phyloP scores from a whole-genome alignment of 2,113 vertebrate species.

The Urocolius indicus region DNA sequence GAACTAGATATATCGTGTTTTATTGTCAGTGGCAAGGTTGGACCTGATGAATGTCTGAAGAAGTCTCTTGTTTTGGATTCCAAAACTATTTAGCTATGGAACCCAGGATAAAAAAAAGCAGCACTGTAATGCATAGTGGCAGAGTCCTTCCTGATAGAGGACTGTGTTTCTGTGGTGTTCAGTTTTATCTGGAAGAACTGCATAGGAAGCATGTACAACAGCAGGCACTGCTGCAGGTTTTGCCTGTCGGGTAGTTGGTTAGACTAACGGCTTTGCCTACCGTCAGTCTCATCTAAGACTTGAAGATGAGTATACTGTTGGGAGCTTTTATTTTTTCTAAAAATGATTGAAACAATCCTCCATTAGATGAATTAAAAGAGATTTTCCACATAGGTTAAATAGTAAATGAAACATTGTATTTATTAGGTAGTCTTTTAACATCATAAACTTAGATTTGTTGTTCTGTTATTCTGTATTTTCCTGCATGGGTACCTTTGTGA shows the following conservation, averaged over 20 bases:
- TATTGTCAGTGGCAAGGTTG: not conserved
- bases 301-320: not conserved
- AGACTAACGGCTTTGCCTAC: not conserved
- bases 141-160: not conserved
- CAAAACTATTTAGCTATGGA: not conserved
- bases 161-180: not conserved
- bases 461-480: not conserved
- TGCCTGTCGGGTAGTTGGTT: not conserved
- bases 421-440: not conserved
- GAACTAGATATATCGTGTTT: not conserved
- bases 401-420: not conserved
- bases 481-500: not conserved
- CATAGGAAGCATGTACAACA: rapidly evolving
- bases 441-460: not conserved
- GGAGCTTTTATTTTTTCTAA: not conserved
- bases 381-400: not conserved
- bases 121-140: not conserved
- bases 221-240: not conserved
- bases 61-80: not conserved
- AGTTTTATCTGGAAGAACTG: not conserved
- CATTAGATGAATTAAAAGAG: not conserved
- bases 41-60: not conserved
- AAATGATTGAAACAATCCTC: not conserved
- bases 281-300: not conserved
- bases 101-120: not conserved